A percentile compares a stretch with the other conserved stretches of the same genome.
Conservation (phyloP, 2,113 vertebrate genomes). For the Hyperopisus bebe region DNA sequence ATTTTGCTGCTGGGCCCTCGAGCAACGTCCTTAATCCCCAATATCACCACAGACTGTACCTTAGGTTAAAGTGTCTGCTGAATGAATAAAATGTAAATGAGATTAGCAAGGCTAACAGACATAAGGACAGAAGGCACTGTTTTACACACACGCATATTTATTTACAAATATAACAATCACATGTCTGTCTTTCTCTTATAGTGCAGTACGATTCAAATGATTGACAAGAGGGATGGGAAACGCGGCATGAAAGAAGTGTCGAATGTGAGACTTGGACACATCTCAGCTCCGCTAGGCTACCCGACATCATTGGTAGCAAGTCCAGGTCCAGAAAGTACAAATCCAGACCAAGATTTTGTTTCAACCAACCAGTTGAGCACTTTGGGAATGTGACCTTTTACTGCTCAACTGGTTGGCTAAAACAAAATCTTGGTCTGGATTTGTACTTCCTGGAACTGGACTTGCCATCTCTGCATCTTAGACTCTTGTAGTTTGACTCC, state of each 20-base stretch:
- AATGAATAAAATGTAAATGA: neutral
- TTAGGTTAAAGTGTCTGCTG: neutral
- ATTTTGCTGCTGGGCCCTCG: neutral
- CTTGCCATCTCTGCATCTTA: neutral
- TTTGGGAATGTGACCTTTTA: too few species aligned
- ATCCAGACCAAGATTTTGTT: too few species aligned
- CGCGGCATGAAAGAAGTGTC: neutral
- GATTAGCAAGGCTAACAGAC: neutral
- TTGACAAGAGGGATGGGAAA: neutral
- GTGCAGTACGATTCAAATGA: constrained; percentile 28
- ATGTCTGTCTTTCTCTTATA: constrained; percentile 56
- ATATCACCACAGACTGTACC: neutral
- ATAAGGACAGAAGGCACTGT: constrained; percentile 23
- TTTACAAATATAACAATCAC: constrained; percentile 78
- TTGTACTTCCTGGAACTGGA: too few species aligned
- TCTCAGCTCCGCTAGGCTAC: neutral
- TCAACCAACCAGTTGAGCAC: too few species aligned
- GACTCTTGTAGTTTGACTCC: neutral
- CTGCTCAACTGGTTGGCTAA: too few species aligned
- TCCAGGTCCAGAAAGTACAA: too few species aligned
- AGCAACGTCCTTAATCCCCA: neutral
- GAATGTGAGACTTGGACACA: neutral
- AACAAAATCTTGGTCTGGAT: too few species aligned
- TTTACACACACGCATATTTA: constrained; percentile 67
- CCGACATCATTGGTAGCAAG: neutral